Evolutionary conservation across 1,140 invertebrate genomes (phyloP), one percentile per base, ranked within the genome.

Genomic region (Drosophila arizonae): DNA sequence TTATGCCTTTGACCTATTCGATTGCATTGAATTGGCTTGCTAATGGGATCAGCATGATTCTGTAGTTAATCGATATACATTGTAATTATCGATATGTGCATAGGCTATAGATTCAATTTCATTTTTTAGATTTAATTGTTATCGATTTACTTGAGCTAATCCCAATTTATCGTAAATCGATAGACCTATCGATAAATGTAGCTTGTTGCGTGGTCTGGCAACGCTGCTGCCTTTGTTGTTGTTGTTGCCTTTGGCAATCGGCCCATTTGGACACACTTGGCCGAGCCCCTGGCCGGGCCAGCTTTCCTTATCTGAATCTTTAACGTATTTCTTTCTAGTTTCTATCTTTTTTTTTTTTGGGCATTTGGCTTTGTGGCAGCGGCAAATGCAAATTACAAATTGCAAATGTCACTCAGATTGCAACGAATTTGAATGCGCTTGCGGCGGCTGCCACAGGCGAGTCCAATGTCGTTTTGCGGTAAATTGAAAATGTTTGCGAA

Each of bases 211-310:
- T 26, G 63, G 24, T 70, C 2, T 60, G 45, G 65, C 48, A 72
- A 54, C 66, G 64, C 70, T 63, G 55, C 74, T 76, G 69, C 57
- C 58, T 57, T n/a, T n/a, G n/a, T n/a, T 0, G 52, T 65, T 81
- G 71, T 66, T 60, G 54, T 63, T 79, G 81, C 69, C 78, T 82
- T 87, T 87, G 84, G 84, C 82, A 87, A 77, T 58, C 56, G 61
- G 69, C 76, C 64, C 64, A 73, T 68, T n/a, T 73, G 82, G 84
- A 69, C 79, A 79, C 72, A 81, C 58, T 62, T 87, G 56, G 76
- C 65, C 68, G 56, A 21, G 66, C 66, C 58, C 54, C 26, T 24
- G 13, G 43, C 43, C 43, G n/a, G 15, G 21, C 33, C 30, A 63
- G 30, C 61, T 52, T 58, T 58, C 28, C 60, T 50, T 33, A 45